Evolutionary conservation across 2,888 invertebrate genomes (phyloP), one percentile per base, ranked within the genome.

Genomic region (Nemoura dubitans): DNA sequence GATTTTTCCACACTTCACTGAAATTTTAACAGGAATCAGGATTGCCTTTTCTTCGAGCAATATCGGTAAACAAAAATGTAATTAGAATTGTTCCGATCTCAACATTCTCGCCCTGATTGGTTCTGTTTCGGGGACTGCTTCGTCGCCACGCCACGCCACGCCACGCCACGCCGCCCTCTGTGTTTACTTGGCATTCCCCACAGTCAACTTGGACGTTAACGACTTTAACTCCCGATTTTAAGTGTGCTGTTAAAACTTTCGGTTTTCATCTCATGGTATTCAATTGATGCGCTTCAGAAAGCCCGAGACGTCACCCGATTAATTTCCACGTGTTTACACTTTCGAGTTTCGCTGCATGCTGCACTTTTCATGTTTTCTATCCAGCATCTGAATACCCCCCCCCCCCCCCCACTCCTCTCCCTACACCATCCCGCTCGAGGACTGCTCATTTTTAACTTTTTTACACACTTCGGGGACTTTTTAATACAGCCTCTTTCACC

Each of bases 231-330:
- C 16, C 21, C 21, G 59, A 1, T 59, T 59, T 7, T 59, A 59
- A 59, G 59, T 59, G 59, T 59, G 59, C 59, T 7, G 59, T 59
- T 59, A 59, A 36, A 59, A 59, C 59, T 59, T 59, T 59, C 59
- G 59, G 36, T 59, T 59, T 59, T 59, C n/a, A n/a, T n/a, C 59
- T 59, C 6, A 7, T 21, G 59, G 59, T 10, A 36, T 36, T 36
- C 36, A 21, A 59, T 21, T 59, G 59, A 59, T 59, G 59, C 16
- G 59, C 59, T 59, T 59, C 36, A 21, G 59, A 21, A 59, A 59
- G 10, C 59, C 21, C 3, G 36, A 7, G 59, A 59, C 59, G n/a
- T 36, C 36, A 10, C 36, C 10, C 10, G 36, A 36, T 36, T 36
- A 59, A 59, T 21, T 21, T 21, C 59, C 59, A 59, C 21, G 59